Percentiles rank a stretch among this genome's conserved stretches.
These are phyloP conservation scores for Sebastes jordani DNA, from an alignment of 2,797 vertebrate genomes.

Conservation along the genomic window DNA sequence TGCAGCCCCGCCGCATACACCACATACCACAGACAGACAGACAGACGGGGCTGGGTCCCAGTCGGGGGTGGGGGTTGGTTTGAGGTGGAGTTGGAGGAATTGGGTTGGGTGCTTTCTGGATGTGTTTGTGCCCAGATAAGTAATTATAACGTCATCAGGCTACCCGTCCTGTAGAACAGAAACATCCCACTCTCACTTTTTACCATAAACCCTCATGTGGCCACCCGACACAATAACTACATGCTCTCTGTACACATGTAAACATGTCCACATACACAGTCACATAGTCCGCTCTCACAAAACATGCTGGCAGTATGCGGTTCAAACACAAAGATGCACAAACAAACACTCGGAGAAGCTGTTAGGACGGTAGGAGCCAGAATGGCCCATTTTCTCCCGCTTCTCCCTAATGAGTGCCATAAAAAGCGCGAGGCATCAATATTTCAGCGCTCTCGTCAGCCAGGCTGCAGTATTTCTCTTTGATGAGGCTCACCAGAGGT, in stretches of 20 bases:
- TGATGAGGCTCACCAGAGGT: slow-evolving; percentile 62
- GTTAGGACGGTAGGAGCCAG: slow-evolving; percentile 39
- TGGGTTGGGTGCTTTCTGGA: not conserved
- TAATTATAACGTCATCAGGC: not conserved
- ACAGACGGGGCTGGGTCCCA: slow-evolving; percentile 58
- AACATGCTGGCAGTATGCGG: not conserved
- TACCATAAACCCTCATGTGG: not conserved
- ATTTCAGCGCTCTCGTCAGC: slow-evolving; percentile 66
- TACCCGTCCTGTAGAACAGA: not conserved
- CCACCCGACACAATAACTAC: slow-evolving; percentile 3
- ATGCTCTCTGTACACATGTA: slow-evolving; percentile 1
- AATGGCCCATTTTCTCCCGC: slow-evolving; percentile 64
- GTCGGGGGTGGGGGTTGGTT: slow-evolving; percentile 20
- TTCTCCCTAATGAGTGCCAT: slow-evolving; percentile 70
- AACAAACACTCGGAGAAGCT: slow-evolving; percentile 44
- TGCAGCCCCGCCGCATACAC: slow-evolving; percentile 52
- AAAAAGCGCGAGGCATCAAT: slow-evolving; percentile 71
- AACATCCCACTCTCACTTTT: not conserved
- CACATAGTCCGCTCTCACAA: not conserved
- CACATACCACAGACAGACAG: slow-evolving; percentile 69
- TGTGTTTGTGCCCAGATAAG: slow-evolving; percentile 10
- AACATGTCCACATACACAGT: not conserved
- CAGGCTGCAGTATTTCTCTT: slow-evolving; percentile 52
- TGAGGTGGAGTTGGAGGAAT: slow-evolving; percentile 33
- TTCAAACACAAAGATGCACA: slow-evolving; percentile 33